Conservation (phyloP, 1,140 invertebrate species). For the Trigoniulus corallinus region DNA sequence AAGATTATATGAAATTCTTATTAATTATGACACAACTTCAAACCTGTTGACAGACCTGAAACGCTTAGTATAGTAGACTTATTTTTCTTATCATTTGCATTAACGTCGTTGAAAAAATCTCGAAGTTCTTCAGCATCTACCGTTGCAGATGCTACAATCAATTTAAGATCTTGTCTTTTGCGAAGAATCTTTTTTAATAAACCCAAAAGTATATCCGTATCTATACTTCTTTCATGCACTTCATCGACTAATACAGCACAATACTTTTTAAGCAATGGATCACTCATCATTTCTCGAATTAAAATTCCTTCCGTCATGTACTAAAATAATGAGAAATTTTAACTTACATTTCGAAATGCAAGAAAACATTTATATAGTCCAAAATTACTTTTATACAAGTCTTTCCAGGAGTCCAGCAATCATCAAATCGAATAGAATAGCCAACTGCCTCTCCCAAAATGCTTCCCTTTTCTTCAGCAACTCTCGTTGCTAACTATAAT, state of each 20-base stretch:
- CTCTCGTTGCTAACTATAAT: constrained; percentile 57
- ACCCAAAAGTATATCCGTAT: constrained; percentile 88
- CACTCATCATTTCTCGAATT: constrained; percentile 82
- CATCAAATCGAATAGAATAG: constrained; percentile 83
- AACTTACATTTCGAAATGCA: background rate
- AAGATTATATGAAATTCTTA: background rate
- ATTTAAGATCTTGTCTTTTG: constrained; percentile 64
- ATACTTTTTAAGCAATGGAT: constrained; percentile 79
- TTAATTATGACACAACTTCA: background rate
- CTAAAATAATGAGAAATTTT: constrained; percentile 25
- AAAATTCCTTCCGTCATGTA: constrained; percentile 94
- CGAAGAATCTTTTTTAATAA: constrained; percentile 80
- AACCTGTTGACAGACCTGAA: constrained; percentile 26
- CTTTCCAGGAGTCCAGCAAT: constrained; percentile 40
- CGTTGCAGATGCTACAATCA: constrained; percentile 89
- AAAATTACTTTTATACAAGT: constrained; percentile 70
- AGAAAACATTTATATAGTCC: background rate
- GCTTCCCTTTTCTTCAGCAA: constrained; percentile 73
- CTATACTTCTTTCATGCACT: constrained; percentile 81
- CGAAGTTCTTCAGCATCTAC: constrained; percentile 74
- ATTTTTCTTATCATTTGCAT: constrained; percentile 33
- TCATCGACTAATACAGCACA: constrained; percentile 88
- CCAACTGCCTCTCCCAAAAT: constrained; percentile 70
- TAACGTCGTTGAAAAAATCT: constrained; percentile 70
- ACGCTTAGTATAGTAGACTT: constrained; percentile 70